Percentiles rank a stretch among this genome's conserved stretches.
phyloP scores from a whole-genome alignment of 2,113 vertebrate species.

The Epinephelus fuscoguttatus region DNA sequence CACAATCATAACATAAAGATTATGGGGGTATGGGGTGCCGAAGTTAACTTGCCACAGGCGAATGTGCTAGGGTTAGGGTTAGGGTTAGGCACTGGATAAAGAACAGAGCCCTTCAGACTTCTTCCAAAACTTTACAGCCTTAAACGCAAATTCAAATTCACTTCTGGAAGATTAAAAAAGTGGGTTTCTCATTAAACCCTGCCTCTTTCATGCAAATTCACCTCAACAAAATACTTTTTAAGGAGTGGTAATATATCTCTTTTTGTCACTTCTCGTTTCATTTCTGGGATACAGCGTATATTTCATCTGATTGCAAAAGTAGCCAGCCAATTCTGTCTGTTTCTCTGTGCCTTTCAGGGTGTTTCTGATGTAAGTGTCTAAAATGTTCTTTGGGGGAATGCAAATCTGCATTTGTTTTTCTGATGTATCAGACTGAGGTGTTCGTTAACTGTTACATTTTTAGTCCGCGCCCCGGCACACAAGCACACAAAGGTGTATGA shows the following conservation, averaged over 20 bases:
- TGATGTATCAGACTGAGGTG: slow-evolving; percentile 48
- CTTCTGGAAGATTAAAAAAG: slow-evolving; percentile 29
- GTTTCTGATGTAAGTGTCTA: slow-evolving; percentile 70
- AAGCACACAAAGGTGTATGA: slow-evolving; percentile 58
- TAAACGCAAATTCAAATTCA: not conserved
- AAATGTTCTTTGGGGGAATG: slow-evolving; percentile 54
- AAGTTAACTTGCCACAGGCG: too few relatives aligned
- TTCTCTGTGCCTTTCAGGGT: slow-evolving; percentile 55
- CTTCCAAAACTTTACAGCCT: not conserved
- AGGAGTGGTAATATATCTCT: slow-evolving; percentile 30
- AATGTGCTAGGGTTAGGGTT: not conserved
- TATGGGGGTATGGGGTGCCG: too few relatives aligned
- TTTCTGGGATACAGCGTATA: slow-evolving; percentile 25
- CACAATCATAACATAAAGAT: too few relatives aligned
- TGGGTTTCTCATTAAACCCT: slow-evolving; percentile 37
- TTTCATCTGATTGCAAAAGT: slow-evolving; percentile 73
- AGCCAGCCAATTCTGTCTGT: slow-evolving; percentile 35
- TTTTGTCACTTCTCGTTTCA: slow-evolving; percentile 44
- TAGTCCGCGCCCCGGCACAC: slow-evolving; percentile 62
- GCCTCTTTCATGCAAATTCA: slow-evolving; percentile 8
- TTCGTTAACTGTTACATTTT: slow-evolving; percentile 70
- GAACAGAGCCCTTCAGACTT: not conserved
- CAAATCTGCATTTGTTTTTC: slow-evolving; percentile 64
- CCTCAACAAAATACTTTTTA: slow-evolving; percentile 17
- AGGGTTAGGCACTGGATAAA: not conserved